Conservation (phyloP, 2,888 invertebrate genomes). For the Campoplex nolae region DNA sequence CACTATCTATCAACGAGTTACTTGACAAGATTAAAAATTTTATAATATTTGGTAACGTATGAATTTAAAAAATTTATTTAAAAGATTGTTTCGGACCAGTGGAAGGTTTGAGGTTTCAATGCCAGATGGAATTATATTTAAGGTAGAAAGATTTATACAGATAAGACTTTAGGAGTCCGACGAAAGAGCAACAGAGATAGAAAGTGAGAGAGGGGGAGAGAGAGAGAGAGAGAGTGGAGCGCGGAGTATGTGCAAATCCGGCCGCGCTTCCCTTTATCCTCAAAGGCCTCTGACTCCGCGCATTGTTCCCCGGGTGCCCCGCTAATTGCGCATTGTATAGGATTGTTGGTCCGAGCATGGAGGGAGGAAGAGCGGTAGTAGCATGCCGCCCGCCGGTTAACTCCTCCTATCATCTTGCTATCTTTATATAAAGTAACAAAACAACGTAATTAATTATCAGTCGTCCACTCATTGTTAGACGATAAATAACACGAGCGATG, state of each 20-base stretch:
- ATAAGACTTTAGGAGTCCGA: slow-evolving; percentile 45
- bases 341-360: slow-evolving; percentile 77
- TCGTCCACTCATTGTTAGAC: slow-evolving; percentile 83
- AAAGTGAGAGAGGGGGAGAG: not conserved
- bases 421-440: slow-evolving; percentile 84
- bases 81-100: not conserved
- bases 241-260: slow-evolving; percentile 27
- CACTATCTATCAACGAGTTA: not conserved
- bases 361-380: slow-evolving; percentile 28
- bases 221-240: slow-evolving; percentile 6
- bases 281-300: slow-evolving; percentile 60
- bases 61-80: not conserved
- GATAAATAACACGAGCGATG: slow-evolving; percentile 82
- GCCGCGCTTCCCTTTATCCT: slow-evolving; percentile 41
- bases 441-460: slow-evolving; percentile 84
- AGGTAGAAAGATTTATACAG: slow-evolving; percentile 6
- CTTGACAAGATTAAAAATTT: not conserved
- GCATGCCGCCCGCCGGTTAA: slow-evolving; percentile 74
- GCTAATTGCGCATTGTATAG: slow-evolving; percentile 84
- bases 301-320: slow-evolving; percentile 72
- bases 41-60: not conserved
- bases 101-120: not conserved
- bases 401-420: slow-evolving; percentile 82
- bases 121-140: not conserved
- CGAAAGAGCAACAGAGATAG: slow-evolving; percentile 7